Evolutionary conservation across 2,888 invertebrate species (phyloP).

Genomic region (Orthosia incerta): DNA sequence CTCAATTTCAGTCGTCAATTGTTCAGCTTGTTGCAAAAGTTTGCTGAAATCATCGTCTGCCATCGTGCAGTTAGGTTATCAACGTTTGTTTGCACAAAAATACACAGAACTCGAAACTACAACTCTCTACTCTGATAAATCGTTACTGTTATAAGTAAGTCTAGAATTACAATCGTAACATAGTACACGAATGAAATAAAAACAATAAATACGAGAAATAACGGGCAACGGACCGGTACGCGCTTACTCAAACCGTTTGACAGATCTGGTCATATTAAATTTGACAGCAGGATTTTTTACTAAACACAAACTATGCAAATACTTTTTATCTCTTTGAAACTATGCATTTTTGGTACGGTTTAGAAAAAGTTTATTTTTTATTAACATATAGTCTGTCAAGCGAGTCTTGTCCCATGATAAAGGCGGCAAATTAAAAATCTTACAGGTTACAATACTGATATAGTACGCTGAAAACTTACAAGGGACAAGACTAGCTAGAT

Average conservation of each 20-base stretch:
- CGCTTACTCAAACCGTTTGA: slow-evolving; percentile 13
- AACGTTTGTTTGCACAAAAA: slow-evolving; percentile 28
- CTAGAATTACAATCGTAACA: slow-evolving; percentile 9
- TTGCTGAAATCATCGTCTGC: slow-evolving; percentile 94
- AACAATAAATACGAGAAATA: slow-evolving; percentile 20
- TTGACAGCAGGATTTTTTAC: slow-evolving; percentile 26
- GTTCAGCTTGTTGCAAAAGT: slow-evolving; percentile 97
- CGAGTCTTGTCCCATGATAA: too few species aligned
- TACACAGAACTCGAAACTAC: background rate
- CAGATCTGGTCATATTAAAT: background rate
- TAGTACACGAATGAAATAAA: background rate
- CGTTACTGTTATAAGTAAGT: slow-evolving; percentile 1
- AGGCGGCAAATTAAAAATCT: too few species aligned
- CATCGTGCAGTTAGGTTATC: slow-evolving; percentile 83
- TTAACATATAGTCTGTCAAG: too few species aligned
- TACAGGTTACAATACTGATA: too few species aligned
- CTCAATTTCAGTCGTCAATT: slow-evolving; percentile 97
- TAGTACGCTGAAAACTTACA: too few species aligned
- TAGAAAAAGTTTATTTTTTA: too few species aligned
- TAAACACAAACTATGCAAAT: background rate
- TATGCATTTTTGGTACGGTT: slow-evolving; percentile 2
- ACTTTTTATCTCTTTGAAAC: background rate
- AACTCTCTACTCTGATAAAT: slow-evolving; percentile 14
- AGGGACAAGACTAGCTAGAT: too few species aligned
- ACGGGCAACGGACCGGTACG: slow-evolving; percentile 35